Conservation (phyloP, 64 coral and sea anemone species). For the Actinia equina region DNA sequence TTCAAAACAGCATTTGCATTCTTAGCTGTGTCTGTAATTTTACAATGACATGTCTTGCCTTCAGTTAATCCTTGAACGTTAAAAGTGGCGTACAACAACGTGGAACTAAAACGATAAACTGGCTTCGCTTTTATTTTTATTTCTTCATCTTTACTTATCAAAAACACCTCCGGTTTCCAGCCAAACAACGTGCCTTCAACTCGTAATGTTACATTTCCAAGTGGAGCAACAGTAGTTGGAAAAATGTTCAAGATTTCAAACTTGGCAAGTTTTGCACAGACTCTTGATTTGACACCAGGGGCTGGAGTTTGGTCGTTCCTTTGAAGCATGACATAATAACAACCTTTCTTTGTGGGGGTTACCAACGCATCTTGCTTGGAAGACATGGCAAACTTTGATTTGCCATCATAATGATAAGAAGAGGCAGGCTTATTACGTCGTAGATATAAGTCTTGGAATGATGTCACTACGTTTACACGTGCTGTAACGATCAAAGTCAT, state of each 20-base stretch:
- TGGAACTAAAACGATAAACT: conserved; percentile 75
- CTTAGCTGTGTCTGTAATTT: conserved; percentile 27
- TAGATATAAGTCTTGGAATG: conserved; percentile 64
- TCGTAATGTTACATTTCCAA: conserved; percentile 58
- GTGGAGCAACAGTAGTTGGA: conserved; percentile 43
- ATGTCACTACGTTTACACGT: conserved; percentile 16
- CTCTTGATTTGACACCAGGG: neutral
- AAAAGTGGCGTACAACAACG: conserved; percentile 61
- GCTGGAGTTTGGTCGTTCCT: conserved; percentile 15
- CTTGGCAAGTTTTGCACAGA: conserved; percentile 63
- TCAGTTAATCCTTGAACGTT: conserved; percentile 1
- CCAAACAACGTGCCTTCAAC: conserved; percentile 79
- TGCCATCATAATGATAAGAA: conserved; percentile 59
- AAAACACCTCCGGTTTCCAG: conserved; percentile 48
- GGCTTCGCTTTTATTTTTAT: conserved; percentile 29
- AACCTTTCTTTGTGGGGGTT: conserved; percentile 37
- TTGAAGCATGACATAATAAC: conserved; percentile 57
- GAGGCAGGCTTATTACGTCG: conserved; percentile 60
- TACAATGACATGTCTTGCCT: conserved; percentile 35
- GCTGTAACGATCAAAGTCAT: conserved; percentile 56
- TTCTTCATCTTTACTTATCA: conserved; percentile 5
- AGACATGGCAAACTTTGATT: conserved; percentile 50
- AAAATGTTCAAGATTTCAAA: conserved; percentile 76
- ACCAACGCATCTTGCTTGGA: conserved; percentile 71
- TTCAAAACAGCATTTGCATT: conserved; percentile 15